phyloP scores from a whole-genome alignment of 2,888 invertebrate species.

The Amiota mariae region DNA sequence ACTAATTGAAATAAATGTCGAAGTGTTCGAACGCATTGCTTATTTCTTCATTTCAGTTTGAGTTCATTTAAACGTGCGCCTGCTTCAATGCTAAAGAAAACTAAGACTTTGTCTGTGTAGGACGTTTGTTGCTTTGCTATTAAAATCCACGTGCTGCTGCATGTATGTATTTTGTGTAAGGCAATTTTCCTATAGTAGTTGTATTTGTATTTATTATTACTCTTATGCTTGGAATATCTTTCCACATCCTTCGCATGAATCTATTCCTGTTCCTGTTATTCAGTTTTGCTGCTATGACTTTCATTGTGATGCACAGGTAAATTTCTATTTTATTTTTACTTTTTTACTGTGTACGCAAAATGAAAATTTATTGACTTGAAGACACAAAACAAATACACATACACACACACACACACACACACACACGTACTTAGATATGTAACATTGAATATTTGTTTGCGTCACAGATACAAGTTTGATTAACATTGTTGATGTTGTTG shows the following conservation, averaged over 20 bases:
- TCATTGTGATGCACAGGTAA: conserved; percentile 50
- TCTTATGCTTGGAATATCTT: conserved; percentile 25
- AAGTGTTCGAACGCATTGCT: conserved; percentile 48
- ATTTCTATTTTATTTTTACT: conserved; percentile 38
- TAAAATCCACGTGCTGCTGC: no score
- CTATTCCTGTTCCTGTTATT: neutral
- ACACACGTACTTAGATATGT: neutral
- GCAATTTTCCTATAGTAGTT: conserved; percentile 61
- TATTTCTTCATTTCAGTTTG: neutral
- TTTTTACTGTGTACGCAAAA: conserved; percentile 45
- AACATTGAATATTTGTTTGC: conserved; percentile 45
- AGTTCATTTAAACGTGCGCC: neutral
- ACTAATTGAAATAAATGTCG: conserved; percentile 63
- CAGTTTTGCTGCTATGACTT: no score
- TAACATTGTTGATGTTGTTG: conserved; percentile 34
- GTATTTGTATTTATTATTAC: conserved; percentile 67
- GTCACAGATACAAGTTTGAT: conserved; percentile 53
- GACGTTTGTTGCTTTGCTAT: no score
- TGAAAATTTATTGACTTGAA: conserved; percentile 64
- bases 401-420: neutral
- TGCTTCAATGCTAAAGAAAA: neutral
- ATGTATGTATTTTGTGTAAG: conserved; percentile 14
- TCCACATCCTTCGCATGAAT: conserved; percentile 25
- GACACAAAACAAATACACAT: neutral
- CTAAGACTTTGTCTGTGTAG: neutral